These are phyloP conservation scores for Tenrec ecaudatus DNA, from an alignment of 2,113 vertebrate species.

Conservation along the genomic window DNA sequence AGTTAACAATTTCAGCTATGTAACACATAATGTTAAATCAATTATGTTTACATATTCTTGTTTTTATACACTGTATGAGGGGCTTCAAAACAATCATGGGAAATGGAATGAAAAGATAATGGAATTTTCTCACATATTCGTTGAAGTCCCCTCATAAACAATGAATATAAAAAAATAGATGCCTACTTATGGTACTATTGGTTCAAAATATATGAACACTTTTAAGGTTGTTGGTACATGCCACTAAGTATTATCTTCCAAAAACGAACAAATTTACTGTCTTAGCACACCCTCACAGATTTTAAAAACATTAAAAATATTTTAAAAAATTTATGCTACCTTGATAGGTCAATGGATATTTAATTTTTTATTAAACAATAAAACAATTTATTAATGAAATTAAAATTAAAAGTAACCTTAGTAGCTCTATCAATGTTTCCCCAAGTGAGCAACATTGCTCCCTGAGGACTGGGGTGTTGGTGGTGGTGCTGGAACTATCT, in stretches of 20 bases:
- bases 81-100: too few species aligned
- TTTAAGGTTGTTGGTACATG: constrained; percentile 12
- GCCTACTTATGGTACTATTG: background rate
- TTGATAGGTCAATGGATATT: background rate
- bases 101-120: too few species aligned
- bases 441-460: too few species aligned
- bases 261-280: constrained; percentile 45
- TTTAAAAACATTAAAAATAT: constrained; percentile 9
- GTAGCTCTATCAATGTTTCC: too few species aligned
- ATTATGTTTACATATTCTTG: constrained; percentile 2
- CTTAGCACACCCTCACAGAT: background rate
- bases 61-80: background rate
- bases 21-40: constrained; percentile 25
- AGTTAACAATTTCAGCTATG: background rate
- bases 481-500: too few species aligned
- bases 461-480: too few species aligned
- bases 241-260: constrained; percentile 38
- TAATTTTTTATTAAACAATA: constrained; percentile 39
- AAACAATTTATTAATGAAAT: constrained; percentile 4
- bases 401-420: background rate
- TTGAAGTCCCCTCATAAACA: too few species aligned
- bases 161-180: background rate
- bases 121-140: too few species aligned
- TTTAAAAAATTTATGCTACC: constrained; percentile 50
- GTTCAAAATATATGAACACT: constrained; percentile 43